Conservation (phyloP, 2,888 invertebrate genomes). For the Trichopria drosophilae region DNA sequence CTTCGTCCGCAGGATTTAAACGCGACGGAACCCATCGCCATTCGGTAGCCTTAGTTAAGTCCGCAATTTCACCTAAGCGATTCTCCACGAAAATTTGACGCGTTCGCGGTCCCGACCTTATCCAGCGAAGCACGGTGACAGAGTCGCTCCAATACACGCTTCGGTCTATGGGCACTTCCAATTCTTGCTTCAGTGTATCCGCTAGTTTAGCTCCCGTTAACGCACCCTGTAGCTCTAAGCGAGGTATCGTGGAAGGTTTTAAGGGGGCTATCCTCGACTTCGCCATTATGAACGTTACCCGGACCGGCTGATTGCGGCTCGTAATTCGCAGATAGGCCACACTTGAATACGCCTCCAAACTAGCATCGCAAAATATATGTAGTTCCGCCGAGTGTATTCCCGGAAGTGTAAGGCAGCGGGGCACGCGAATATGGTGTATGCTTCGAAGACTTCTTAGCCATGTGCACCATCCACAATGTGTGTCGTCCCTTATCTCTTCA, state of each 20-base stretch:
- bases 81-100: conserved; percentile 9
- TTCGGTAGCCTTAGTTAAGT: not conserved
- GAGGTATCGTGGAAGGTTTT: no score
- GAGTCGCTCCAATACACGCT: conserved; percentile 19
- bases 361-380: conserved; percentile 40
- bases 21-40: conserved; percentile 14
- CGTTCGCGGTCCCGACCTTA: conserved; percentile 7
- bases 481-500: conserved; percentile 1
- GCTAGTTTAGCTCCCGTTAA: conserved; percentile 8
- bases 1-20: conserved; percentile 10
- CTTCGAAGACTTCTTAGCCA: conserved; percentile 8
- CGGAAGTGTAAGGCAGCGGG: conserved; percentile 15
- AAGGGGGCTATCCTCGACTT: no score
- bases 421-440: not conserved
- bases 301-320: no score
- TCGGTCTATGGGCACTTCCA: not conserved
- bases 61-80: conserved; percentile 11
- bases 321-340: conserved; percentile 18
- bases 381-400: conserved; percentile 20
- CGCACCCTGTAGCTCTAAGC: no score
- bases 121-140: conserved; percentile 10
- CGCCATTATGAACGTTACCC: no score
- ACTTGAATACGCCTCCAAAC: conserved; percentile 30
- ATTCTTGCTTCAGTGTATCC: not conserved
- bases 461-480: not conserved